Evolutionary conservation across 2,113 vertebrate species (phyloP).

Genomic region (Gadus macrocephalus): DNA sequence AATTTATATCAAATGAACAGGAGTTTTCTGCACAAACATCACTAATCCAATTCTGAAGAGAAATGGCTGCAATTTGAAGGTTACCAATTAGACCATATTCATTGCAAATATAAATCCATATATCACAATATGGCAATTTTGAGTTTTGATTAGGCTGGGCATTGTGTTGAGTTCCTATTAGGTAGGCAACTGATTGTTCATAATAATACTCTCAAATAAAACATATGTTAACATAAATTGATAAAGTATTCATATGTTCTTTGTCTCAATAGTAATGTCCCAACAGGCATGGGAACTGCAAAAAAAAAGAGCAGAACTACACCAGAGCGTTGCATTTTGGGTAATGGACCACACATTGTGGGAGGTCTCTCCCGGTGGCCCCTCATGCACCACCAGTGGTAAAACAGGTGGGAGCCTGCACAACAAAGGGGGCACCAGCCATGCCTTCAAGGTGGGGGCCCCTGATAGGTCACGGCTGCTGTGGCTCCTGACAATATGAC

Average conservation of each 20-base stretch:
- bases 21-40: constrained; percentile 58
- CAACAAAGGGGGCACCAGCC: constrained; percentile 64
- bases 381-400: constrained; percentile 50
- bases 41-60: constrained; percentile 64
- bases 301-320: constrained; percentile 31
- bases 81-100: constrained; percentile 61
- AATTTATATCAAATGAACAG: constrained; percentile 67
- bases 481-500: constrained; percentile 70
- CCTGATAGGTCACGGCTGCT: constrained; percentile 55
- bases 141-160: constrained; percentile 50
- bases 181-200: constrained; percentile 42
- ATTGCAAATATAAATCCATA: constrained; percentile 57
- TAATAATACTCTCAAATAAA: constrained; percentile 28
- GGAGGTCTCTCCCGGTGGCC: constrained; percentile 67
- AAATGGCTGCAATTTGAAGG: constrained; percentile 52
- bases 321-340: constrained; percentile 41
- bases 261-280: constrained; percentile 45
- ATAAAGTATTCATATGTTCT: constrained; percentile 46
- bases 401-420: constrained; percentile 66
- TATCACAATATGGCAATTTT: constrained; percentile 52
- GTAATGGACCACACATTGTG: constrained; percentile 54
- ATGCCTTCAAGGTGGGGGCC: constrained; percentile 64
- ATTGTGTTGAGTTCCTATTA: constrained; percentile 34
- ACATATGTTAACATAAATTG: constrained; percentile 16
- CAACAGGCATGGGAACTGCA: constrained; percentile 48